Evolutionary conservation across 2,888 invertebrate genomes (phyloP).

Genomic region (Andrena trimmerana): DNA sequence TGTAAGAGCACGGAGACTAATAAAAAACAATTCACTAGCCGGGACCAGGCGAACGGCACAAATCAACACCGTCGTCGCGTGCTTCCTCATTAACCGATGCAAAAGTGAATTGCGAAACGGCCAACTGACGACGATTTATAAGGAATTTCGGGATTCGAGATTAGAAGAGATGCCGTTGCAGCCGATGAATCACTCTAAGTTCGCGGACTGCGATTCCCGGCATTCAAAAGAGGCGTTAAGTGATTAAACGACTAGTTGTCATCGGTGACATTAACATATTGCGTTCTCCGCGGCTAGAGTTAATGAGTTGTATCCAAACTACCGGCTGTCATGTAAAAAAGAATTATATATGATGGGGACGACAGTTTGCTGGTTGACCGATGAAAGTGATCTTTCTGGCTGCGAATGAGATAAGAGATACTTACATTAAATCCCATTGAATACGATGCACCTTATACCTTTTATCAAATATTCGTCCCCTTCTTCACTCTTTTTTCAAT

Average conservation of each 20-base stretch:
- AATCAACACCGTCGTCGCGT: slow-evolving; percentile 33
- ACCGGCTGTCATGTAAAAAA: slow-evolving; percentile 65
- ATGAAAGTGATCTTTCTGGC: slow-evolving; percentile 57
- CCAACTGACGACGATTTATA: slow-evolving; percentile 65
- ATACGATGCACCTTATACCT: slow-evolving; percentile 13
- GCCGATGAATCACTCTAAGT: slow-evolving; percentile 69
- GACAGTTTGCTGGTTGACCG: slow-evolving; percentile 51
- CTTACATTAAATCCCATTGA: slow-evolving; percentile 9
- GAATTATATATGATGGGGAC: slow-evolving; percentile 69
- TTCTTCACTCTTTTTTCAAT: background rate
- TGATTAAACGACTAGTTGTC: slow-evolving; percentile 82
- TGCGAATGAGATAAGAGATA: slow-evolving; percentile 47
- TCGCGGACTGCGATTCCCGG: slow-evolving; percentile 71
- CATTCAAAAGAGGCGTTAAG: slow-evolving; percentile 79
- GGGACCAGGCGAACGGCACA: slow-evolving; percentile 37
- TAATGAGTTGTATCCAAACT: slow-evolving; percentile 77
- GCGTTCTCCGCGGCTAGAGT: slow-evolving; percentile 70
- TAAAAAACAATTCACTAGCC: background rate
- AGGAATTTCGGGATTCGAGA: slow-evolving; percentile 73
- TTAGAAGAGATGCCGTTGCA: slow-evolving; percentile 73
- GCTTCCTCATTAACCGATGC: slow-evolving; percentile 60
- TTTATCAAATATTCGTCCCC: background rate
- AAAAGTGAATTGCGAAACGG: slow-evolving; percentile 53
- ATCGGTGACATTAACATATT: slow-evolving; percentile 80
- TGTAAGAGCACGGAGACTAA: background rate